These are phyloP conservation scores for Pinna nobilis DNA, from an alignment of 1,140 invertebrate genomes.

Conservation along the genomic window DNA sequence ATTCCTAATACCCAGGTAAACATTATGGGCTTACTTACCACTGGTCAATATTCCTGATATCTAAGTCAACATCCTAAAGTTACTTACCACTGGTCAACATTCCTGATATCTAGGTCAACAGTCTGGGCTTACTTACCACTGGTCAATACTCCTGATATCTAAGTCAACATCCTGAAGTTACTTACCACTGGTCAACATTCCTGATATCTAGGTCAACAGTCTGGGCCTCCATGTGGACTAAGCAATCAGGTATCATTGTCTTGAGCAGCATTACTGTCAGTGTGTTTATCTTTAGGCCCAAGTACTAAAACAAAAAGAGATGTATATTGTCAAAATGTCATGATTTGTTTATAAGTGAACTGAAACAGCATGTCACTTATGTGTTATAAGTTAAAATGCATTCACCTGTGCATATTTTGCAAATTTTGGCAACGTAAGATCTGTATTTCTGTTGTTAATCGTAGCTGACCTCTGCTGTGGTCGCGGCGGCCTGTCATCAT, in stretches of 20 bases:
- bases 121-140: neutral
- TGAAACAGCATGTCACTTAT: neutral
- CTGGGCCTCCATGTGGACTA: conserved; percentile 84
- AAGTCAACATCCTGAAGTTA: conserved; percentile 15
- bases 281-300: conserved; percentile 84
- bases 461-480: neutral
- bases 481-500: conserved; percentile 3
- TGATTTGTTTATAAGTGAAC: too few relatives aligned
- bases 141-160: neutral
- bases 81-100: neutral
- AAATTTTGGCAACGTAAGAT: conserved; percentile 32
- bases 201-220: conserved; percentile 87
- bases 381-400: neutral
- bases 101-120: neutral
- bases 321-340: neutral
- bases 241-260: conserved; percentile 81
- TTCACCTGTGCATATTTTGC: conserved; percentile 22
- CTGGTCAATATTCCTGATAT: neutral
- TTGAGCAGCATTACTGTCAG: conserved; percentile 84
- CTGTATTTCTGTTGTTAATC: too few relatives aligned
- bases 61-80: neutral
- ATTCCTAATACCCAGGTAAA: too few relatives aligned
- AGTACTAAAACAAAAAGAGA: conserved; percentile 56
- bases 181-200: conserved; percentile 81
- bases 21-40: neutral